Base-by-base conservation (phyloP, 2,797 vertebrate species). In the Delichon dasypus region DNA sequence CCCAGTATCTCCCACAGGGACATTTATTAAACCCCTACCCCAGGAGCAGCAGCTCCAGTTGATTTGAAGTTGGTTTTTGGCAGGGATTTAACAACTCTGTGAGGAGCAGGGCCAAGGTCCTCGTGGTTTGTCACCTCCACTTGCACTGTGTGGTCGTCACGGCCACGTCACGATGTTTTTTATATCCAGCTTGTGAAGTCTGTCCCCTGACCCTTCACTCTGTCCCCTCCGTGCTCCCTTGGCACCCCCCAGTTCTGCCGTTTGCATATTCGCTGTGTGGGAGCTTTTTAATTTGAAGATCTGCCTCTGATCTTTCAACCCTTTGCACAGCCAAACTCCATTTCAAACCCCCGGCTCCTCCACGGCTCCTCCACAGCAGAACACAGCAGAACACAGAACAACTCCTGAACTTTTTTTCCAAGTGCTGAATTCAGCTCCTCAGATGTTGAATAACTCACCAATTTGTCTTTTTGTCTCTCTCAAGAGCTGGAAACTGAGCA, bases 261-360 rank as follows among this genome's bases (percentile, higher is more conserved):
- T 61, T 10, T 34, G 17, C 4, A 1, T 11, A 44, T 71, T 83
- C 9, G 3, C 32, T 30, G 3, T 0, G 0, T 16, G 12, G 29
- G 51, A 48, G 29, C 7, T 81, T 80, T 82, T 66, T 18, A n/a
- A 40, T 80, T 79, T 57, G 42, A 54, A 65, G n/a, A 25, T 65
- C 38, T 64, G 4, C 3, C 38, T 80, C 17, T 45, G 6, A 54
- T 80, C 55, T 45, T 87, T 51, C 72, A 50, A 20, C 6, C 3
- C 22, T 2, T 3, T 19, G 16, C 20, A 29, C 2, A 4, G 20
- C 26, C 36, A 71, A 40, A 23, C 14, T 53, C 30, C 15, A 4
- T 30, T 75, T 54, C 61, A 36, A 47, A 29, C 60, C 17, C 40
- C 54, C 34, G 38, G 27, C 40, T 75, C 32, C 19, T 30, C 32